A percentile compares a stretch with the other conserved stretches of the same genome.
phyloP scores from a whole-genome alignment of 2,888 invertebrate species.

The Oscheius onirici region DNA sequence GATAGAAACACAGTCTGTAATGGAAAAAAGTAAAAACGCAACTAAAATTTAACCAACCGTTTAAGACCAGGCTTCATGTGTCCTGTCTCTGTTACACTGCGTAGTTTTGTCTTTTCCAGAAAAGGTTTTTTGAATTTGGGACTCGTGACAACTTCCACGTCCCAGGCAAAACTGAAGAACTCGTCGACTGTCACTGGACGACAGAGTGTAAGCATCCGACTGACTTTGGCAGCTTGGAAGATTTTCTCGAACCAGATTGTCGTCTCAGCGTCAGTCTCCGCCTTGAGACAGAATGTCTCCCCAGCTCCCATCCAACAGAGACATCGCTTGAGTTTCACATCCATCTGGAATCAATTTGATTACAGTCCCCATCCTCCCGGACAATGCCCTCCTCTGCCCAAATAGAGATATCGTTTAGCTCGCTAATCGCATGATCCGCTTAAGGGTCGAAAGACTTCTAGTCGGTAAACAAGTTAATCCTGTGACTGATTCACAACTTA shows the following conservation, averaged over 20 bases:
- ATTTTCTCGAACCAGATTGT: slow-evolving; percentile 51
- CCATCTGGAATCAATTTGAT: slow-evolving; percentile 43
- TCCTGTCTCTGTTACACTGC: slow-evolving; percentile 10
- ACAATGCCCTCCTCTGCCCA: not conserved
- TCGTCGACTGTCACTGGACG: slow-evolving; percentile 55
- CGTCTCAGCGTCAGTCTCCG: slow-evolving; percentile 38
- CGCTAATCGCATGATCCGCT: not conserved
- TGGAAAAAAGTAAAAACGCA: not conserved
- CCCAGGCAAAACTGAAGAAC: slow-evolving; percentile 62
- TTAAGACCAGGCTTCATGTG: slow-evolving; percentile 16
- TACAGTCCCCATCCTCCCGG: too few species aligned
- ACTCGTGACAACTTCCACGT: slow-evolving; percentile 45
- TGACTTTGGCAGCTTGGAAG: slow-evolving; percentile 44
- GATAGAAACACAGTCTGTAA: slow-evolving; percentile 61
- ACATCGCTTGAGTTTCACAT: slow-evolving; percentile 54
- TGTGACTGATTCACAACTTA: slow-evolving; percentile 26
- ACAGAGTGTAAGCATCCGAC: slow-evolving; percentile 55
- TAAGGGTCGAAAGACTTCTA: not conserved
- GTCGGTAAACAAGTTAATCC: slow-evolving; percentile 24
- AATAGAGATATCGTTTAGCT: not conserved
- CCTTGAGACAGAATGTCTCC: slow-evolving; percentile 55
- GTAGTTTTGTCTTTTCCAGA: slow-evolving; percentile 1
- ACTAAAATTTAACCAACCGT: not conserved
- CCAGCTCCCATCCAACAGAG: slow-evolving; percentile 60
- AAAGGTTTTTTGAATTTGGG: slow-evolving; percentile 26